Evolutionary conservation across 2,888 invertebrate genomes (phyloP), one percentile per base, ranked within the genome.

Genomic region (Strigamia transsilvanica): DNA sequence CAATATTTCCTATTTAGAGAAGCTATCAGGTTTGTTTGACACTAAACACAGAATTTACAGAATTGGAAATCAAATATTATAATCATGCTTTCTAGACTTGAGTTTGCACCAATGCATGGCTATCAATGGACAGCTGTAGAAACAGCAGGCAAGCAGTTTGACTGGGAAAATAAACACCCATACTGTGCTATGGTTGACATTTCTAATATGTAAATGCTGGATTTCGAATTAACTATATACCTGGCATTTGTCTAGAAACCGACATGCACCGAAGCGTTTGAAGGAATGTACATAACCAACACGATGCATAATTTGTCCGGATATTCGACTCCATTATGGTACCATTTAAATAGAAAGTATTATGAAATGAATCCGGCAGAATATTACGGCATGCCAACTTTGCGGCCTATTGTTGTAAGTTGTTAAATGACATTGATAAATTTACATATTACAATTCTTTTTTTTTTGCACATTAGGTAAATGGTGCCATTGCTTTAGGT

Each of bases 21-120:
- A 66, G 61, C 61, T 12, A 66, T 66, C 4, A 66, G 61, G 61
- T 46, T 12, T 46, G 13, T 27, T 27, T 27, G 27, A 27, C 27
- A 27, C 27, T 2, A 27, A 27, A 27, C 3, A 1, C 3, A 27
- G 27, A 27, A 46, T 46, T 46, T 46, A 46, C 46, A 46, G 15
- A 13, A n/a, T 2, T 46, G 1, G 15, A 46, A 46, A 46, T n/a
- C 1, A 46, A 42, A 46, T 38, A 38, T 38, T 38, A 38, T 10
- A 5, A 66, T 21, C 9, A 23, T 66, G 21, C 18, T 21, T 66
- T 66, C 23, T 18, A 66, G 61, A 12, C 23, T 23, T 23, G 23
- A 66, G 10, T 66, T 66, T 66, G 23, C 61, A 66, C 61, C 61
- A 66, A 66, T 66, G 61, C 61, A 66, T 66, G 61, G 61, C 6